phyloP scores from a whole-genome alignment of 2,888 invertebrate species.

The Euplexia lucipara region DNA sequence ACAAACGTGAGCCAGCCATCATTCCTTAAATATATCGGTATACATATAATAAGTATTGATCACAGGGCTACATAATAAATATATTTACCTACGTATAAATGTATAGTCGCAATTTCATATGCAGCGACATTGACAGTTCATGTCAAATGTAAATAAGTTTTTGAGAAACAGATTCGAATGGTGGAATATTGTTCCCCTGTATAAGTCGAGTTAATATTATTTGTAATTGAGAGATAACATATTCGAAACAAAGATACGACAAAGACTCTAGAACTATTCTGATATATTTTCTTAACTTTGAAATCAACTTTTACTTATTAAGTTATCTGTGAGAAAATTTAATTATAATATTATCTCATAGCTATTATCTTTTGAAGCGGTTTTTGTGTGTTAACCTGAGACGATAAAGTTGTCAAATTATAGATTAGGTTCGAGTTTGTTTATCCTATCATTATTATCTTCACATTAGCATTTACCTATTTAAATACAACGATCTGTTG shows the following conservation, averaged over 20 bases:
- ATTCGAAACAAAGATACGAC: constrained; percentile 4
- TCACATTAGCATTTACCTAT: constrained; percentile 2
- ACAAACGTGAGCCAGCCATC: not conserved
- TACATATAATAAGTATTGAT: too few species aligned
- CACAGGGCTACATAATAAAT: too few species aligned
- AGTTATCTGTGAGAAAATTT: constrained; percentile 24
- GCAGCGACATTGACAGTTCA: too few species aligned
- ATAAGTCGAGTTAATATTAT: too few species aligned
- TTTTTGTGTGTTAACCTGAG: constrained; percentile 4
- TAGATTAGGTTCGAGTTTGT: constrained; percentile 26
- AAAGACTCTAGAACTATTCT: constrained; percentile 1
- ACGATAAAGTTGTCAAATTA: constrained; percentile 27
- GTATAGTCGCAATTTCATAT: too few species aligned
- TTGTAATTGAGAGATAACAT: too few species aligned
- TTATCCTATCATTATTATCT: constrained; percentile 25
- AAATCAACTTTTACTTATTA: constrained; percentile 10
- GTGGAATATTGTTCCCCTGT: too few species aligned
- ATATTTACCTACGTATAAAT: too few species aligned
- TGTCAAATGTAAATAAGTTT: too few species aligned
- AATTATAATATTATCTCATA: constrained; percentile 21
- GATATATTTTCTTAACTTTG: constrained; percentile 19
- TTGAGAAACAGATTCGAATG: too few species aligned
- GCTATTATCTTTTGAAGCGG: constrained; percentile 26
- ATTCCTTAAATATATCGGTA: not conserved
- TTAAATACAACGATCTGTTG: constrained; percentile 22